phyloP scores from a whole-genome alignment of 2,797 vertebrate species.

The Crenichthys baileyi region DNA sequence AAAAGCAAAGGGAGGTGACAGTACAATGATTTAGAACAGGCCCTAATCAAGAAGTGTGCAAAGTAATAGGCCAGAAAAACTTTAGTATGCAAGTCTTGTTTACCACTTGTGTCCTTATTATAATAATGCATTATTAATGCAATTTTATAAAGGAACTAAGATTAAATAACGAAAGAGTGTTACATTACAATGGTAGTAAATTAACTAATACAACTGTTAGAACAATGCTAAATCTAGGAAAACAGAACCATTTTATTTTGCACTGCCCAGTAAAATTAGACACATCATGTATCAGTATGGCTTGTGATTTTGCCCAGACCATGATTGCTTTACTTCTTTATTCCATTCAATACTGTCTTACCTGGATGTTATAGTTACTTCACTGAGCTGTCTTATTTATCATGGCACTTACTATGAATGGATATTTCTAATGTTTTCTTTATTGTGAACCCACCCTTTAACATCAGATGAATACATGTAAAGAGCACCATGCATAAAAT shows the following conservation, averaged over 20 bases:
- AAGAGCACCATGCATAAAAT: constrained; percentile 54
- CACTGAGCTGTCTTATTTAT: constrained; percentile 28
- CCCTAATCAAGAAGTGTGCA: background rate
- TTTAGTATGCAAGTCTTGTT: background rate
- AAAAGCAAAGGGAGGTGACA: background rate
- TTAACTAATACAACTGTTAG: background rate
- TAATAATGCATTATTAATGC: background rate
- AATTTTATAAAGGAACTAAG: background rate
- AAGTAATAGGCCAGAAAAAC: background rate
- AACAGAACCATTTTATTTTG: background rate
- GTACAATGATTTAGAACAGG: background rate
- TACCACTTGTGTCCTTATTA: background rate
- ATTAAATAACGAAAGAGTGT: background rate
- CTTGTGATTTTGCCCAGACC: constrained; percentile 41
- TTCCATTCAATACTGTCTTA: constrained; percentile 65
- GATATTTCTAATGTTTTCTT: constrained; percentile 37
- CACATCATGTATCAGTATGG: background rate
- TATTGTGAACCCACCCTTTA: constrained; percentile 36
- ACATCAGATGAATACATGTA: constrained; percentile 50
- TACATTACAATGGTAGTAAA: background rate
- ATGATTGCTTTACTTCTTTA: constrained; percentile 20
- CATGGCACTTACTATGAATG: constrained; percentile 17
- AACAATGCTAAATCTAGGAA: background rate
- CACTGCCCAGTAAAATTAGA: background rate
- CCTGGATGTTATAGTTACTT: constrained; percentile 3